Evolutionary conservation across 2,113 vertebrate genomes (phyloP), one percentile per base, ranked within the genome.

Genomic region (Pyxicephalus adspersus): DNA sequence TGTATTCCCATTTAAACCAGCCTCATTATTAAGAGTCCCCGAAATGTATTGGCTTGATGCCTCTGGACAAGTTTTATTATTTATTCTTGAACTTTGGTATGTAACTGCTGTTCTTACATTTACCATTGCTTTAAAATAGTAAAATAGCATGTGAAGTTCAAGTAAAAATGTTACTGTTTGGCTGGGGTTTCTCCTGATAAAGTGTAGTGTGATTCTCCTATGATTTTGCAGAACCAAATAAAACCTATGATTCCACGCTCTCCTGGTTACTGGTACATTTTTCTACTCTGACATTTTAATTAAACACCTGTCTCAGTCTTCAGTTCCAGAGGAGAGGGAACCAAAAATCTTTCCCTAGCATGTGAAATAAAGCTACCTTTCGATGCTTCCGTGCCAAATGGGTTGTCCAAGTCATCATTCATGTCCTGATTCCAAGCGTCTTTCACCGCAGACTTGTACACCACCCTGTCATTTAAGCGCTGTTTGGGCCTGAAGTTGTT

Each of bases 401-500:
- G 94, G 78, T 91, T 94, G 84, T 94, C 95, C 57, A 93, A 85
- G 80, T 92, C 88, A 89, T 96, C 94, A 2, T 88, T 92, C 89
- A 94, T 84, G 85, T 97, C 95, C 0, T 95, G 94, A 84, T 89
- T 90, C 97, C 97, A 99, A 76, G 96, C 96, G 0, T 98, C 97
- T 64, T 91, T 96, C 85, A 98, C 90, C 0, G 96, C 96, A 0
- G 97, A 99, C 87, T 99, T 99, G 16, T 91, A 97, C 45, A 99
- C 88, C 5, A 94, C 91, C 55, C 97, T 93, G 86, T 91, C 91
- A 83, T 97, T 94, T 82, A 99, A 90, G 0, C 3, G 88, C 89
- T 99, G 96, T 85, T 92, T 94, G 2, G 97, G 96, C 52, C 97
- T 91, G 84, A 98, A 98, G 92, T 98, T 99, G 83, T 98, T 98